Base-by-base conservation (phyloP, 35 echinoderm and acorn worm genomes). In the Lytechinus pictus region DNA sequence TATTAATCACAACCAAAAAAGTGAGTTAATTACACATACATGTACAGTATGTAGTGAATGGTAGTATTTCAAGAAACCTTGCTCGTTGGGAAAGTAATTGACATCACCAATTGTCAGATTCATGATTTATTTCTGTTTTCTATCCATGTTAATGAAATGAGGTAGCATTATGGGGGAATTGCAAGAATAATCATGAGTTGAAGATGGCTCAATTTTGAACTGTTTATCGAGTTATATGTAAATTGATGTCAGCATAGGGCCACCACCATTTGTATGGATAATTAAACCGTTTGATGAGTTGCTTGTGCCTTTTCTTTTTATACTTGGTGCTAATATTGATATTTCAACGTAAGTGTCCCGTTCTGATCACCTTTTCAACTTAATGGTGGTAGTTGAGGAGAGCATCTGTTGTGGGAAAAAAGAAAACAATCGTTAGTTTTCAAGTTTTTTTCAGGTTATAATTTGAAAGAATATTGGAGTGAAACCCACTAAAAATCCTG, bases 271-370 rank as follows among this genome's bases (percentile, higher is more conserved):
- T 79, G 19, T 79, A 24, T 5, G 66, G 19, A 79, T 16, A 79
- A 44, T 79, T 79, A 24, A 79, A 1, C 16, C 19, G n/a, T 79
- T 8, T 79, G 66, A 79, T n/a, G n/a, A 79, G 66, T 79, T 79
- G 66, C 66, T 79, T 79, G 66, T 79, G 66, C 66, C 66, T 79
- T 79, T 79, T 79, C 66, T 79, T 79, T 79, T 79, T 79, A 79
- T 79, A 79, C 66, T 79, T 79, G 66, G 66, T 79, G 66, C 66
- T 79, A 79, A 79, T n/a, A n/a, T 79, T 16, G 66, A 79, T 79
- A 79, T 24, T 79, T 79, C 66, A 24, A 79, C n/a, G 8, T 79
- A 79, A 79, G 9, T 79, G 11, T 79, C 66, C 66, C 66, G 3
- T 79, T 71, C 61, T 21, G 24, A 71, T 24, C 3, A 71, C 61